Base-by-base conservation (phyloP, 2,113 vertebrate genomes). In the Thymallus thymallus region DNA sequence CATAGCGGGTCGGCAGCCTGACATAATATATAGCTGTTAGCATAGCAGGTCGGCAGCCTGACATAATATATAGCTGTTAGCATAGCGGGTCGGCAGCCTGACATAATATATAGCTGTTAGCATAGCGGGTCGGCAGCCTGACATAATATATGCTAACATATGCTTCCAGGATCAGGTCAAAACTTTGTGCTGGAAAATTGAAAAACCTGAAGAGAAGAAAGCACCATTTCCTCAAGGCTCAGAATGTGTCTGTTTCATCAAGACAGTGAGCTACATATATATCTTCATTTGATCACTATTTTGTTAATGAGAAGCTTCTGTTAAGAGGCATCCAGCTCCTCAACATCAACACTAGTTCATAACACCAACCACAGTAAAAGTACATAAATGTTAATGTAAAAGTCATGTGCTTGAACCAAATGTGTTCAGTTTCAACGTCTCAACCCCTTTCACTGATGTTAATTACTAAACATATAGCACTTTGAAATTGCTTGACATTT, bases 401-500 rank as follows among this genome's bases (percentile, higher is more conserved):
- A 88, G 86, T 69, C 83, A 87, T 73, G 26, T 74, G 69, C 84
- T 83, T 81, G 45, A 85, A 85, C 77, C 3, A 41, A 41, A 3
- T 41, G 2, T 41, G 9, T 41, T 12, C 75, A 41, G 84, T 83
- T 84, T 55, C 61, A 84, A 60, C 82, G 84, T 79, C 80, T 41
- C 35, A 41, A 41, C 9, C 35, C 35, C 35, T 32, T 64, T 76
- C 83, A 82, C 72, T 62, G n/a, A 65, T 80, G 79, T 74, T 76
- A 75, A 85, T 41, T 41, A 41, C 35, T 41, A 41, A 83, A 85
- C 72, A 74, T 62, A 56, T 63, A 64, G 62, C 51, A 73, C 62
- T 81, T 87, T 80, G 76, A 84, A 89, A 86, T 82, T 81, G 24
- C 82, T 84, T 84, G 86, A 88, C 86, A 89, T 91, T 89, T 87